Evolutionary conservation across 2,888 invertebrate species (phyloP), one percentile per base, ranked within the genome.

Genomic region (Pemphredon lugubris): DNA sequence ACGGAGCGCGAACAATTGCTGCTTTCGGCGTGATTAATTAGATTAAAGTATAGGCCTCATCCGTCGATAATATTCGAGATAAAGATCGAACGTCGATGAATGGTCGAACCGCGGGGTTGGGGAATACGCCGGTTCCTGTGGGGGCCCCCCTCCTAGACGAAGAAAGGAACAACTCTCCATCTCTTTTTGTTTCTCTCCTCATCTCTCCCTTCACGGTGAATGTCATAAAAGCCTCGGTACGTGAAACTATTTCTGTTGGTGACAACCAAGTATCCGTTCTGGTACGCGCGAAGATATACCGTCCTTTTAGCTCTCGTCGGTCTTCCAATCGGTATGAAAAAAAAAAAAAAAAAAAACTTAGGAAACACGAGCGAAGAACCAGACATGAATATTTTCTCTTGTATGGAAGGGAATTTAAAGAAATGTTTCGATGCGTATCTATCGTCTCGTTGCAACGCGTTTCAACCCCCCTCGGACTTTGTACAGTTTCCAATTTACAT

Each of bases 241-340:
- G 80, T 76, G 80, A 79, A 80, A 80, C 82, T 81, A 80, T 80
- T 80, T 80, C 79, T 81, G 73, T 79, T 68, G 72, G 68, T 74
- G 82, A 79, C 79, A 79, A 76, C 58, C 70, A 37, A 74, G 76
- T 80, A 75, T 81, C 75, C 81, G 73, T 80, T 75, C 72, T 59
- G 72, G 63, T 66, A 45, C 63, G 51, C 57, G 47, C 63, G 55
- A 77, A 75, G 81, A 81, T 81, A 68, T 72, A 81, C 73, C 14
- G 63, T 73, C 69, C 61, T 71, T 67, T 73, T 61, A 69, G 57
- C 65, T 73, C 71, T 73, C 73, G 58, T 71, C 70, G 53, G 20
- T 64, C 69, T 58, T 61, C 20, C 60, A 50, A 72, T 67, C 50
- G 61, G 13, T 2, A 39, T 7, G 1, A 39, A 32, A 37, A 13